phyloP scores from a whole-genome alignment of 2,113 vertebrate species.

The Pelmatolapia mariae region DNA sequence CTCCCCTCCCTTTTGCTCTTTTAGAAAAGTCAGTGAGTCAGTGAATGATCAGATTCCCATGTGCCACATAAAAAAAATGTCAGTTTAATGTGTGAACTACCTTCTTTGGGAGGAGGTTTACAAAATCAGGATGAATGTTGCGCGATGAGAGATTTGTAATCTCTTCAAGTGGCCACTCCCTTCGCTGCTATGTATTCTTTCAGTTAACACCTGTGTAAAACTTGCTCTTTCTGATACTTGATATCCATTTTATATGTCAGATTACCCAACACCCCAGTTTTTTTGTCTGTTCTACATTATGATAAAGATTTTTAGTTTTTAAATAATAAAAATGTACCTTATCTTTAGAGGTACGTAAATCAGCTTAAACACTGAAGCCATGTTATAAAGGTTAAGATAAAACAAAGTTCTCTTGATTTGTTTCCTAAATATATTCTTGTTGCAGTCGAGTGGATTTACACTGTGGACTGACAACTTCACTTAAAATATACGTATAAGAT shows the following conservation, averaged over 20 bases:
- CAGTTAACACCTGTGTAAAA: neutral
- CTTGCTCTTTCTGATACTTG: neutral
- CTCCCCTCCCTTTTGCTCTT: neutral
- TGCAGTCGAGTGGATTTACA: neutral
- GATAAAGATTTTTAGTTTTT: neutral
- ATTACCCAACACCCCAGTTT: neutral
- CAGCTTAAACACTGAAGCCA: neutral
- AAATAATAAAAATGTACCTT: neutral
- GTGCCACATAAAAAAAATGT: neutral
- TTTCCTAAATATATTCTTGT: neutral
- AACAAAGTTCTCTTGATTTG: neutral
- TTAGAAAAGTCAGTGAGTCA: neutral
- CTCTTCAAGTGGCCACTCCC: neutral
- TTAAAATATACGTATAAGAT: neutral
- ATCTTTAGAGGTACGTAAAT: neutral
- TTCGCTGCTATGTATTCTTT: neutral
- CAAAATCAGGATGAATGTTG: neutral
- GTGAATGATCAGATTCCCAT: neutral
- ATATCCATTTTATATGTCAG: neutral
- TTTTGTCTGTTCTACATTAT: neutral
- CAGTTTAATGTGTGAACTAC: neutral
- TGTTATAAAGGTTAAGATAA: conserved; percentile 10
- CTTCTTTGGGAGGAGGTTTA: neutral
- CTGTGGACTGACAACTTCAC: neutral
- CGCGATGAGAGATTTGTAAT: neutral